These are phyloP conservation scores for Thomomys bottae DNA, from an alignment of 2,113 vertebrate genomes.

Conservation along the genomic window DNA sequence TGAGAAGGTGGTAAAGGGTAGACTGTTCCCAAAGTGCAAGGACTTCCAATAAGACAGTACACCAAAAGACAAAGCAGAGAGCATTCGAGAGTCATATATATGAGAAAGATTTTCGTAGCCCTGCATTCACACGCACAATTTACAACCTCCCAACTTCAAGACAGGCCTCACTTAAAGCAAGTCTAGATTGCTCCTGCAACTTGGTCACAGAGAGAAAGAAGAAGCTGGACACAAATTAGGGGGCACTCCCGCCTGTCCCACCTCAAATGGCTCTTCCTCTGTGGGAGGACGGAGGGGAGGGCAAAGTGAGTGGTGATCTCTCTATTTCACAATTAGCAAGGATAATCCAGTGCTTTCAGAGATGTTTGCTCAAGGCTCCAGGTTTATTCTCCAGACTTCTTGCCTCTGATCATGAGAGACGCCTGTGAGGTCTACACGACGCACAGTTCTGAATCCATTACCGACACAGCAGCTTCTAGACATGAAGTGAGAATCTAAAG, in stretches of 20 bases:
- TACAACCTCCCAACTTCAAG: not conserved
- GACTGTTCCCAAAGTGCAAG: not conserved
- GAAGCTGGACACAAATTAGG: not conserved
- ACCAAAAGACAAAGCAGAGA: not conserved
- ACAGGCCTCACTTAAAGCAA: not conserved
- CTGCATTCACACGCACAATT: not conserved
- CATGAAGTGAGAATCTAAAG: not conserved
- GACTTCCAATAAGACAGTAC: not conserved
- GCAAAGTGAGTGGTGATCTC: not conserved
- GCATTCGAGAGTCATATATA: not conserved
- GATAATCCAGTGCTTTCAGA: conserved; percentile 12
- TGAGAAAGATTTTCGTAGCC: not conserved
- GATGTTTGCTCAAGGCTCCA: conserved; percentile 23
- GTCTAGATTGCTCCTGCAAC: not conserved
- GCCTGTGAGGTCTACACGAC: not conserved
- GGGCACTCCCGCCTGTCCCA: not conserved
- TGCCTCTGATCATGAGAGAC: conserved; percentile 31
- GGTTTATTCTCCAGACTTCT: not conserved
- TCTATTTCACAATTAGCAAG: conserved; percentile 39
- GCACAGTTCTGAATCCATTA: not conserved
- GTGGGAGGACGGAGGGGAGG: not conserved
- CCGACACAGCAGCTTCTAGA: not conserved
- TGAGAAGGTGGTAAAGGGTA: too few species aligned
- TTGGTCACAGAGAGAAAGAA: not conserved
- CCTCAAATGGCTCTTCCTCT: not conserved